Evolutionary conservation across 2,797 vertebrate genomes (phyloP).

Genomic region (Cuniculus paca): DNA sequence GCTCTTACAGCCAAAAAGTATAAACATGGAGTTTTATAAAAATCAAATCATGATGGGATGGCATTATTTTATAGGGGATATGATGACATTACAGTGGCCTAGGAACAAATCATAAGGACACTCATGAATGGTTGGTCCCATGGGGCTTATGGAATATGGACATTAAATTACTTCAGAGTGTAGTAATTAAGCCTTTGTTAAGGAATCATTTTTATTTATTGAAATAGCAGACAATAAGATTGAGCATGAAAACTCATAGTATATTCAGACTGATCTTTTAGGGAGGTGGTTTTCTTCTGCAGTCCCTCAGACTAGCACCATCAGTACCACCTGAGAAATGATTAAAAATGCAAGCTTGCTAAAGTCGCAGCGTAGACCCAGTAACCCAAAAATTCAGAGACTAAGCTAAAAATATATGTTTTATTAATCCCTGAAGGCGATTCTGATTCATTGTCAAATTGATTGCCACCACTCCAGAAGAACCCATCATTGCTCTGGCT

Average conservation of each 20-base stretch:
- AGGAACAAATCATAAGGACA: neutral
- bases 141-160: neutral
- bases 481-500: neutral
- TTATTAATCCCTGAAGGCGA: neutral
- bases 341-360: neutral
- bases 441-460: neutral
- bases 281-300: neutral
- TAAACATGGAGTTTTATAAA: constrained; percentile 18
- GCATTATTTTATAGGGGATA: neutral
- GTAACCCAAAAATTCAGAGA: neutral
- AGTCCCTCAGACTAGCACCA: neutral
- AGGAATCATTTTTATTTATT: neutral
- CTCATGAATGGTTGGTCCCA: neutral
- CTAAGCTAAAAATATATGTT: neutral
- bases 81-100: neutral
- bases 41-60: neutral
- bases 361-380: neutral
- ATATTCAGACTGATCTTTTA: neutral
- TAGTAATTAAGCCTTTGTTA: constrained; percentile 2
- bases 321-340: neutral
- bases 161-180: constrained; percentile 57
- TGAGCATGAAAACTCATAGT: neutral
- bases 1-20: neutral
- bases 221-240: constrained; percentile 1
- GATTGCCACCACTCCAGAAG: neutral